Percentiles rank a stretch among this genome's conserved stretches.
Evolutionary conservation across 2,888 invertebrate genomes (phyloP).

Genomic region (Melikaiella ostensackeni): DNA sequence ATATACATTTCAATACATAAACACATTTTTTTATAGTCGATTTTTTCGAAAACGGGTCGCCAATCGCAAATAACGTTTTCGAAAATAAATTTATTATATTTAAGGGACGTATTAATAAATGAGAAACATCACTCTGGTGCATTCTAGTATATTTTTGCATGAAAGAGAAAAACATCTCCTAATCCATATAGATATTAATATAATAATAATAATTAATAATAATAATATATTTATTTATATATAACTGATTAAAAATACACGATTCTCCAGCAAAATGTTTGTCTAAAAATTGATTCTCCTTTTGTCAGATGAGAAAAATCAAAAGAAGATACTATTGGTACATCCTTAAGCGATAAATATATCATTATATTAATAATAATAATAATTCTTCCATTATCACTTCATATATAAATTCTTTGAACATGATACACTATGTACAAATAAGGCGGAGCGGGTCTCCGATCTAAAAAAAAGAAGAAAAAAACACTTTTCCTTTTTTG

Average conservation of each 20-base stretch:
- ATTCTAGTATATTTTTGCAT: constrained; percentile 74
- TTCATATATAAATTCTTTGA: constrained; percentile 69
- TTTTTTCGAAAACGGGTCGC: too few relatives aligned
- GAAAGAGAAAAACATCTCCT: constrained; percentile 72
- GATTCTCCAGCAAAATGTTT: constrained; percentile 65
- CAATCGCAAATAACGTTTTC: too few relatives aligned
- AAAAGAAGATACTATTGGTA: constrained; percentile 65
- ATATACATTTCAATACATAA: too few relatives aligned
- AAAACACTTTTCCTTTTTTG: constrained; percentile 51
- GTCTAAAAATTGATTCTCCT: constrained; percentile 66
- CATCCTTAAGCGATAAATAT: constrained; percentile 68
- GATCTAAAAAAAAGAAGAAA: constrained; percentile 52
- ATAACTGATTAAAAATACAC: constrained; percentile 73
- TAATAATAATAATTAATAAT: constrained; percentile 59
- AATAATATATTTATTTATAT: constrained; percentile 61
- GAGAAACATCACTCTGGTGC: constrained; percentile 62
- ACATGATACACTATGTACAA: constrained; percentile 75
- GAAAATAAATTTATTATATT: too few relatives aligned
- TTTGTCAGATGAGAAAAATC: constrained; percentile 61
- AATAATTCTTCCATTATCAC: constrained; percentile 65
- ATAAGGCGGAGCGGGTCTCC: constrained; percentile 66
- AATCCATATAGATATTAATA: constrained; percentile 69
- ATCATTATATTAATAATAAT: constrained; percentile 70
- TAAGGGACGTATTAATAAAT: background rate
- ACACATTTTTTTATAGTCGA: too few relatives aligned